Evolutionary conservation across 2,797 vertebrate genomes (phyloP), one percentile per base, ranked within the genome.

Genomic region (Anableps anableps): DNA sequence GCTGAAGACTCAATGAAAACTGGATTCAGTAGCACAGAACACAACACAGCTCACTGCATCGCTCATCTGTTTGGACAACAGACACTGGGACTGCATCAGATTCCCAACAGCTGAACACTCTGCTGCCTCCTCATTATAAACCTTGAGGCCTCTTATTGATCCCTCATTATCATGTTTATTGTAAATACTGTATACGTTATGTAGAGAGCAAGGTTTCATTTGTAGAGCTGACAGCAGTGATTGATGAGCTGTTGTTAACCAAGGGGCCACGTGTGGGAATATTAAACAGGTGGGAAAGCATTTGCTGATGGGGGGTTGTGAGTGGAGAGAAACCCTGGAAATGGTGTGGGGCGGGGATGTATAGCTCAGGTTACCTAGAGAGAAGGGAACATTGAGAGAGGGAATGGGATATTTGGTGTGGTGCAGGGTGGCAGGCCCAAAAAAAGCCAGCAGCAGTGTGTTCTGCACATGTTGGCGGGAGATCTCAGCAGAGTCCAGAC

Each of bases 381-480:
- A 85, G 82, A 72, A 76, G 73, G 76, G 73, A 48, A 68, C 51
- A 82, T 68, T 55, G 51, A 36, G 71, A 50, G 79, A 36, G 80
- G 68, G 50, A 38, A 50, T 38, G 31, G 79, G 84, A 70, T 68
- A 78, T 80, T 83, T 86, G 83, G 38, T 41, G 81, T 36, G 72
- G 78, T 71, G 68, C n/a, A 9, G 78, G 76, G 73, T 89, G 84
- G 77, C 60, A 89, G 83, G 86, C 92, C 95, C 92, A 94, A 95
- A 95, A 94, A 95, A 93, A 71, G 41, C 68, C 68, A 90, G 85
- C 85, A 91, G 90, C 84, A 91, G 84, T 90, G 89, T 88, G 78
- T 88, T 87, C 76, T 74, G 86, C 93, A 92, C 78, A 72, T 91
- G 93, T 83, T 78, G 78, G 68, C 0, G 74, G 85, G 78, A 58